These are phyloP conservation scores for Meandrina meandrites DNA, from an alignment of 92 coral and sea anemone species.

Conservation along the genomic window DNA sequence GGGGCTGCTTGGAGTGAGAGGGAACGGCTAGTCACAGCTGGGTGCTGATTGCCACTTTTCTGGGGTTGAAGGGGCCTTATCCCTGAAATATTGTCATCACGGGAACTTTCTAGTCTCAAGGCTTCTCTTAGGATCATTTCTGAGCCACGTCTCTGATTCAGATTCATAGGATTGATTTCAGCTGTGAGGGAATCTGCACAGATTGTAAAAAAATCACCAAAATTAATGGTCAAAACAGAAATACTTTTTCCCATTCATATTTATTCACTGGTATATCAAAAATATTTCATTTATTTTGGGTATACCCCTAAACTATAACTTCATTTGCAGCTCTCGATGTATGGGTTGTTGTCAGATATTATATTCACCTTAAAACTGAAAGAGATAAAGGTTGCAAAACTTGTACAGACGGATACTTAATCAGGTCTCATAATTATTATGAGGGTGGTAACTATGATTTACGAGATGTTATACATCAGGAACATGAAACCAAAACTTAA, in stretches of 20 bases:
- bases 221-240: neutral
- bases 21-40: constrained; percentile 69
- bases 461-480: too few relatives aligned
- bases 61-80: constrained; percentile 68
- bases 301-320: too few relatives aligned
- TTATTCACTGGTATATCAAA: too few relatives aligned
- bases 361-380: too few relatives aligned
- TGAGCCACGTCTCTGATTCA: constrained; percentile 83
- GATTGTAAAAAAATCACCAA: neutral
- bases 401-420: too few relatives aligned
- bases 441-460: too few relatives aligned
- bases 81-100: constrained; percentile 44
- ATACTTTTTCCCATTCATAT: neutral
- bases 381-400: too few relatives aligned
- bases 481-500: too few relatives aligned
- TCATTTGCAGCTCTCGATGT: too few relatives aligned
- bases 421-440: too few relatives aligned
- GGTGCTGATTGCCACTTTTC: constrained; percentile 66
- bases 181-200: constrained; percentile 68
- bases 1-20: constrained; percentile 70
- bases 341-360: too few relatives aligned
- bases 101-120: constrained; percentile 23
- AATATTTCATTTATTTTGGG: too few relatives aligned
- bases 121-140: constrained; percentile 49
- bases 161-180: constrained; percentile 40